Percentiles rank a stretch among this genome's conserved stretches.
Conservation (phyloP, 37 sponge, comb jelly and placozoan genomes). For the Oscarella lobularis region DNA sequence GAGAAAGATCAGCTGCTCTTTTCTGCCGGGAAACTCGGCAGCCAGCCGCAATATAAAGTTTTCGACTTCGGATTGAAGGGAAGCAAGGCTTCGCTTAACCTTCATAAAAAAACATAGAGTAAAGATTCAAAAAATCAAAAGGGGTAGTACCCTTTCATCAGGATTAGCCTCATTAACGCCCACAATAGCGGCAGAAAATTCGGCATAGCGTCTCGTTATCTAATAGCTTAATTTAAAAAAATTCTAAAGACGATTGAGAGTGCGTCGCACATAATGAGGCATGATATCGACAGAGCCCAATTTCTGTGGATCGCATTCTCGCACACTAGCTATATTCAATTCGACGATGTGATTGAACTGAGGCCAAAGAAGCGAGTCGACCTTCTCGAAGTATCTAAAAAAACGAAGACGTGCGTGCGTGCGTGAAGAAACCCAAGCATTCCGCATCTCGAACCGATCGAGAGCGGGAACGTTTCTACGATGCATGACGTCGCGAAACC, state of each 20-base stretch:
- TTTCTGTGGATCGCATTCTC: conserved; percentile 60
- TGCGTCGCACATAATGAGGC: conserved; percentile 96
- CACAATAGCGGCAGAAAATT: conserved; percentile 90
- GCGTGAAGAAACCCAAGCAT: too few species aligned
- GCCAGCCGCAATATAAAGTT: conserved; percentile 89
- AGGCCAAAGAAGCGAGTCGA: conserved; percentile 80
- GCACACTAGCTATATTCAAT: conserved; percentile 73
- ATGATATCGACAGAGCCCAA: conserved; percentile 83
- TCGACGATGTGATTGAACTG: conserved; percentile 63
- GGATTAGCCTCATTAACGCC: conserved; percentile 81
- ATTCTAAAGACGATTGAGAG: too few species aligned
- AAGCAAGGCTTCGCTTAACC: conserved; percentile 49
- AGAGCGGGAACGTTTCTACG: conserved; percentile 24
- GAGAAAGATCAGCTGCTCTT: conserved; percentile 94
- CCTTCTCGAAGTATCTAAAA: conserved; percentile 40
- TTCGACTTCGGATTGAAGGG: conserved; percentile 86
- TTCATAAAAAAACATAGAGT: conserved; percentile 5
- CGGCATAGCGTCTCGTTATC: conserved; percentile 93
- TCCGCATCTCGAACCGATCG: neutral
- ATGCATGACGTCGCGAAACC: conserved; percentile 68
- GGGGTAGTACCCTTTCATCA: conserved; percentile 48
- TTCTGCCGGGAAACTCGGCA: conserved; percentile 81
- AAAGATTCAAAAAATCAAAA: neutral
- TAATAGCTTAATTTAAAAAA: conserved; percentile 7
- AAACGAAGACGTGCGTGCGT: neutral